Percentiles rank a stretch among this genome's conserved stretches.
phyloP scores from a whole-genome alignment of 2,797 vertebrate genomes.

The Malacoraja senta region DNA sequence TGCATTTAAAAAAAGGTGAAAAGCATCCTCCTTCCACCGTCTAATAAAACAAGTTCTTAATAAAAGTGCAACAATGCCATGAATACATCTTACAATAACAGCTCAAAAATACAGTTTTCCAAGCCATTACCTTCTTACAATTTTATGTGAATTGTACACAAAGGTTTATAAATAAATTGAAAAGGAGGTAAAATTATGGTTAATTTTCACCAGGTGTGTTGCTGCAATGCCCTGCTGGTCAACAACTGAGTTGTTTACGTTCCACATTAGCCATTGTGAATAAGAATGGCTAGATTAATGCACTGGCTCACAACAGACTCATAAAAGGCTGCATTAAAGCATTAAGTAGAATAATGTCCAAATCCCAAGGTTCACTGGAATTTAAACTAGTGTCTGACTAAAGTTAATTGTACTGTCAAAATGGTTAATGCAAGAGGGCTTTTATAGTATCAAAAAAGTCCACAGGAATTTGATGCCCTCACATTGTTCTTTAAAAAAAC shows the following conservation, averaged over 20 bases:
- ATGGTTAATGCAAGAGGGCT: slow-evolving; percentile 63
- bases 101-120: slow-evolving; percentile 31
- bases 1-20: slow-evolving; percentile 9
- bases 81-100: slow-evolving; percentile 36
- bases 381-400: slow-evolving; percentile 61
- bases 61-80: slow-evolving; percentile 39
- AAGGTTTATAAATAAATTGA: slow-evolving; percentile 37
- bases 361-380: slow-evolving; percentile 64
- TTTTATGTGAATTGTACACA: slow-evolving; percentile 38
- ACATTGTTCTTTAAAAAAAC: slow-evolving; percentile 68
- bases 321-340: slow-evolving; percentile 69
- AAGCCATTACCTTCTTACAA: slow-evolving; percentile 36
- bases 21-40: slow-evolving; percentile 35
- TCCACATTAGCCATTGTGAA: slow-evolving; percentile 60
- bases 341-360: slow-evolving; percentile 66
- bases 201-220: slow-evolving; percentile 65
- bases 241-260: slow-evolving; percentile 65
- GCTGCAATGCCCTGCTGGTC: slow-evolving; percentile 66
- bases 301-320: slow-evolving; percentile 67
- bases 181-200: slow-evolving; percentile 46
- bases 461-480: slow-evolving; percentile 67
- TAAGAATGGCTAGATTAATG: slow-evolving; percentile 64
- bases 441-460: slow-evolving; percentile 66
- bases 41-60: slow-evolving; percentile 28
- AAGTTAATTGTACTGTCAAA: slow-evolving; percentile 61